A percentile compares a stretch with the other conserved stretches of the same genome.
Conservation (phyloP, 1,140 invertebrate genomes). For the Drosophila kohkoa region DNA sequence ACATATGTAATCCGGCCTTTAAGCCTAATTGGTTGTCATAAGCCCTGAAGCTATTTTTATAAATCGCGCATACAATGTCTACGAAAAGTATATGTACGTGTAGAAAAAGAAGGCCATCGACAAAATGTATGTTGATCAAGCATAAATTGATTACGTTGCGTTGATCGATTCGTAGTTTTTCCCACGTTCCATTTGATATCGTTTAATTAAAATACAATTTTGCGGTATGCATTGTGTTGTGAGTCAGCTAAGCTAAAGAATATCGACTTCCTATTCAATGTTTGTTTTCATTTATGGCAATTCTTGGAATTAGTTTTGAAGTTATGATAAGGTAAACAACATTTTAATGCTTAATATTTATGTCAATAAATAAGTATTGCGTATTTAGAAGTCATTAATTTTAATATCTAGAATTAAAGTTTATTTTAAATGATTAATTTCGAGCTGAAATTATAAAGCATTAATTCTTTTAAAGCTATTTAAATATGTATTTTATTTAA, state of each 20-base stretch:
- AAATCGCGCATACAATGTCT: slow-evolving; percentile 46
- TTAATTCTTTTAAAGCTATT: too few species aligned
- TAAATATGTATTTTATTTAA: too few species aligned
- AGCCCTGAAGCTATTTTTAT: slow-evolving; percentile 35
- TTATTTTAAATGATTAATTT: too few species aligned
- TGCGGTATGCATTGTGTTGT: not conserved
- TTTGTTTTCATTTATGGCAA: not conserved
- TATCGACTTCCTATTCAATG: slow-evolving; percentile 2
- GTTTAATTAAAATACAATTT: slow-evolving; percentile 1
- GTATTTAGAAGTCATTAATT: too few species aligned
- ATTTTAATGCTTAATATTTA: too few species aligned
- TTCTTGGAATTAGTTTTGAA: not conserved
- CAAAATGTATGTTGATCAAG: not conserved
- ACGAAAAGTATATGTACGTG: slow-evolving; percentile 14
- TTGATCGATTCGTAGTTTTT: slow-evolving; percentile 11
- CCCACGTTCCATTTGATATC: slow-evolving; percentile 3
- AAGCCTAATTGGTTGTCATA: slow-evolving; percentile 44
- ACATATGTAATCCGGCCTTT: slow-evolving; percentile 61
- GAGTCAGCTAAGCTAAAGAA: not conserved
- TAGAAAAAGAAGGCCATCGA: not conserved
- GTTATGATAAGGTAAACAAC: not conserved
- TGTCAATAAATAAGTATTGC: too few species aligned
- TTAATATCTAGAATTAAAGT: too few species aligned
- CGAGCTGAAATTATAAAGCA: too few species aligned
- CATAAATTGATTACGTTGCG: slow-evolving; percentile 4